phyloP scores from a whole-genome alignment of 1,140 invertebrate species.

The Aphelenchoides avenae region DNA sequence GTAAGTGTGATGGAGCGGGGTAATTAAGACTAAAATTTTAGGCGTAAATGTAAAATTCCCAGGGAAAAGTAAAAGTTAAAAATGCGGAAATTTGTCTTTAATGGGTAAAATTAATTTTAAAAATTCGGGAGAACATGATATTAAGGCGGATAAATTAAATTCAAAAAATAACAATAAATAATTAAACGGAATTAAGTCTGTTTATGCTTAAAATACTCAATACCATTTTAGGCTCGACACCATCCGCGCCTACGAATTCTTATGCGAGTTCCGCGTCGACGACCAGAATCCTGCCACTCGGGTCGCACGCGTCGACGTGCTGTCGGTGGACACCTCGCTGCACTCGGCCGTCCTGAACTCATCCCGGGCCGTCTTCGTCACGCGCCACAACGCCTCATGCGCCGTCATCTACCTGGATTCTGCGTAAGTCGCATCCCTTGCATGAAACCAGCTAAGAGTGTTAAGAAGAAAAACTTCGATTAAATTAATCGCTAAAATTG shows the following conservation, averaged over 20 bases:
- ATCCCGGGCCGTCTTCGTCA: slow-evolving; percentile 30
- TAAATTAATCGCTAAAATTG: too few species aligned
- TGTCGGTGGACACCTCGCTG: slow-evolving; percentile 27
- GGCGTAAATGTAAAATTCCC: too few species aligned
- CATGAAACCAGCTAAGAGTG: too few species aligned
- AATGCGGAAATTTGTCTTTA: slow-evolving; percentile 9
- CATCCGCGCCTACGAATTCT: slow-evolving; percentile 31
- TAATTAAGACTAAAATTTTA: too few species aligned
- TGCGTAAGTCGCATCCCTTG: slow-evolving; percentile 51
- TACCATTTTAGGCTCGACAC: too few species aligned
- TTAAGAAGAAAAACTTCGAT: too few species aligned
- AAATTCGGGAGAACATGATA: slow-evolving; percentile 20
- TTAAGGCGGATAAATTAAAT: slow-evolving; percentile 14
- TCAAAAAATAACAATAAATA: too few species aligned
- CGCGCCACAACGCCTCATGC: slow-evolving; percentile 44
- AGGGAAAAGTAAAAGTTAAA: slow-evolving; percentile 11
- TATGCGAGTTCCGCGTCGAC: slow-evolving; percentile 27
- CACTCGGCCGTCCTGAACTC: slow-evolving; percentile 5
- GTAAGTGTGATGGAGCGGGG: slow-evolving; percentile 39
- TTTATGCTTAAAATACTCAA: too few species aligned
- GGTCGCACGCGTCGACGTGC: slow-evolving; percentile 31
- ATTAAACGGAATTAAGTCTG: too few species aligned
- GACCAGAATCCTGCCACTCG: slow-evolving; percentile 18
- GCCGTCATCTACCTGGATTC: slow-evolving; percentile 47
- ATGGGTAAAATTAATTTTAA: slow-evolving; percentile 12